Percentiles rank a stretch among this genome's conserved stretches.
These are phyloP conservation scores for Larimichthys polyactis DNA, from an alignment of 2,113 vertebrate genomes.

Conservation along the genomic window DNA sequence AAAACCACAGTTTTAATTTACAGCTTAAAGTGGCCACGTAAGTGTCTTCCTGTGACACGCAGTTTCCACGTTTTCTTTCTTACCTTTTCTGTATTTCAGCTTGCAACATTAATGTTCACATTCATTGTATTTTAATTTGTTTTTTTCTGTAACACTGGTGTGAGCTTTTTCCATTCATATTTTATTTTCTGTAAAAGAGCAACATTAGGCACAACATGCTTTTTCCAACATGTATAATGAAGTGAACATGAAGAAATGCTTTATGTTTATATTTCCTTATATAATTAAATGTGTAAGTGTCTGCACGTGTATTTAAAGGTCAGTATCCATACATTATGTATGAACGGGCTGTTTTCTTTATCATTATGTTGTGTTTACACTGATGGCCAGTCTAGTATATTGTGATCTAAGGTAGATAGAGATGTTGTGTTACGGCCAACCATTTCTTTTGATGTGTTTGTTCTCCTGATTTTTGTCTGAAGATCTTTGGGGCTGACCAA, in stretches of 20 bases:
- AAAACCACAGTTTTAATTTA: neutral
- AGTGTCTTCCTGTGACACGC: neutral
- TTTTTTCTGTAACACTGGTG: too few relatives aligned
- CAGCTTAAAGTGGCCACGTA: neutral
- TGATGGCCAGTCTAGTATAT: neutral
- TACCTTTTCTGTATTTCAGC: neutral
- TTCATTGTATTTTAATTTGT: neutral
- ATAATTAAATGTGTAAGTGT: neutral
- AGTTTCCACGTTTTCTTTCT: neutral
- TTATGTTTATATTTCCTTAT: neutral
- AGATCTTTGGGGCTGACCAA: too few relatives aligned
- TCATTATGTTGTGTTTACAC: neutral
- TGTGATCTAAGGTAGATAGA: neutral
- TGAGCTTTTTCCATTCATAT: slow-evolving; percentile 10
- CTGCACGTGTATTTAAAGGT: neutral
- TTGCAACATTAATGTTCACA: neutral
- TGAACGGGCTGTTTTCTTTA: too few relatives aligned
- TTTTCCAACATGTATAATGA: neutral
- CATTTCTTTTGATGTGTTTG: too few relatives aligned
- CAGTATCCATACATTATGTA: neutral
- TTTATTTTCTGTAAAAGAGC: slow-evolving; percentile 14
- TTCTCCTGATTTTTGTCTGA: too few relatives aligned
- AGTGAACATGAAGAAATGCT: neutral
- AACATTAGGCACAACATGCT: neutral
- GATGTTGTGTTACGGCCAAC: neutral